Conservation (phyloP, 2,888 invertebrate species). For the Dolichopus griseipennis region DNA sequence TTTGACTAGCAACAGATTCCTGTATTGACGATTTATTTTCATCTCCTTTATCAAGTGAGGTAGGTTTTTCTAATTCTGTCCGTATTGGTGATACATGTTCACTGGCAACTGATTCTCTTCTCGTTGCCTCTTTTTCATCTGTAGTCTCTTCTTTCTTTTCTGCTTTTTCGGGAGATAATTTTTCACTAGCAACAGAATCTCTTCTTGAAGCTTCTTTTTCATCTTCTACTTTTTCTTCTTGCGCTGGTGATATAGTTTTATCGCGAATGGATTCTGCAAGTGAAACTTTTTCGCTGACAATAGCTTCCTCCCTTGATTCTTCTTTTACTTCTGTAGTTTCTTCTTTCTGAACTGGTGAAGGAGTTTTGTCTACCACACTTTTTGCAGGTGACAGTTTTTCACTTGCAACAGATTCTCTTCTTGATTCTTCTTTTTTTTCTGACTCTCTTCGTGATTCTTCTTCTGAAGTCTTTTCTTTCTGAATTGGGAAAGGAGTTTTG, state of each 20-base stretch:
- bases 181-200: constrained; percentile 15
- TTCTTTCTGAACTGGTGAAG: too few species aligned
- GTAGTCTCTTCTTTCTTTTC: too few species aligned
- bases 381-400: constrained; percentile 13
- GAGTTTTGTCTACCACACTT: too few species aligned
- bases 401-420: constrained; percentile 30
- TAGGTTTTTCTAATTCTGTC: too few species aligned
- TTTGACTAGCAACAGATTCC: too few species aligned
- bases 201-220: constrained; percentile 13
- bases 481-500: not conserved
- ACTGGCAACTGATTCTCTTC: not conserved
- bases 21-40: too few species aligned
- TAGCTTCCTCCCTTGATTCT: constrained; percentile 12
- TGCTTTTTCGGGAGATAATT: not conserved
- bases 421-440: constrained; percentile 29
- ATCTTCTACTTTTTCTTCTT: too few species aligned
- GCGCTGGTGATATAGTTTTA: not conserved
- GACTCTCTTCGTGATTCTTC: too few species aligned
- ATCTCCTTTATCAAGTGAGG: too few species aligned
- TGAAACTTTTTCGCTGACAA: constrained; percentile 9
- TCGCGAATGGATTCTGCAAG: not conserved
- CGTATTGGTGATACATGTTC: too few species aligned
- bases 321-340: too few species aligned
- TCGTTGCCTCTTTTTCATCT: constrained; percentile 14
- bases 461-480: constrained; percentile 13